Evolutionary conservation across 2,797 vertebrate species (phyloP).

Genomic region (Oryzias dopingdopingensis): DNA sequence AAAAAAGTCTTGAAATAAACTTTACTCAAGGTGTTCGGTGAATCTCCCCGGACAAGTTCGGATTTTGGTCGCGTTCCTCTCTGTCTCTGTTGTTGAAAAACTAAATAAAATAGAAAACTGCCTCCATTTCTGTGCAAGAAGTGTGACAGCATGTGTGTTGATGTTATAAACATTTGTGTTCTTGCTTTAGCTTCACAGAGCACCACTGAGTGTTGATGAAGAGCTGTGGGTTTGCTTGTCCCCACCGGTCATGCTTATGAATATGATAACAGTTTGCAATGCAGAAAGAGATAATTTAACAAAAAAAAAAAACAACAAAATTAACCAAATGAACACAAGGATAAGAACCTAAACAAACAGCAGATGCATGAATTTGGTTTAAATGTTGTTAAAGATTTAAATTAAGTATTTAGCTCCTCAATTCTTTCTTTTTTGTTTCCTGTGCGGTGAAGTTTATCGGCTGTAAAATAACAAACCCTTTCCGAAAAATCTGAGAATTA

Average conservation of each 20-base stretch:
- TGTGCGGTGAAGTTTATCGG: constrained; percentile 16
- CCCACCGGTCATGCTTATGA: constrained; percentile 28
- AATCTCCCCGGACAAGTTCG: constrained; percentile 17
- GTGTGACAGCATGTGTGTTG: background rate
- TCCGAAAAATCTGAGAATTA: background rate
- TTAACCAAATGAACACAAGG: background rate
- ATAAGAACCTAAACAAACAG: constrained; percentile 11
- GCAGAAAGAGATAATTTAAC: constrained; percentile 11
- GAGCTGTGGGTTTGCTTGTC: constrained; percentile 20
- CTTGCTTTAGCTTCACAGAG: constrained; percentile 3
- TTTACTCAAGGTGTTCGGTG: constrained; percentile 11
- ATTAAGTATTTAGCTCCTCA: constrained; percentile 33
- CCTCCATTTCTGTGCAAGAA: background rate
- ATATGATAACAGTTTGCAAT: constrained; percentile 17
- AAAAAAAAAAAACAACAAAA: background rate
- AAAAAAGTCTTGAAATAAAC: constrained; percentile 21
- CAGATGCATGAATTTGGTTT: constrained; percentile 5
- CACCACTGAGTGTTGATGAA: constrained; percentile 30
- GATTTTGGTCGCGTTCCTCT: constrained; percentile 11
- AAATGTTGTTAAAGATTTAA: background rate
- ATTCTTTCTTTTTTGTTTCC: constrained; percentile 35
- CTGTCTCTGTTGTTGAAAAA: constrained; percentile 5
- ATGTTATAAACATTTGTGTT: background rate
- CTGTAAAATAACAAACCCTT: constrained; percentile 5
- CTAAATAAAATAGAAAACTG: background rate